Evolutionary conservation across 1,140 invertebrate genomes (phyloP), one percentile per base, ranked within the genome.

Genomic region (Drosophila triauraria): DNA sequence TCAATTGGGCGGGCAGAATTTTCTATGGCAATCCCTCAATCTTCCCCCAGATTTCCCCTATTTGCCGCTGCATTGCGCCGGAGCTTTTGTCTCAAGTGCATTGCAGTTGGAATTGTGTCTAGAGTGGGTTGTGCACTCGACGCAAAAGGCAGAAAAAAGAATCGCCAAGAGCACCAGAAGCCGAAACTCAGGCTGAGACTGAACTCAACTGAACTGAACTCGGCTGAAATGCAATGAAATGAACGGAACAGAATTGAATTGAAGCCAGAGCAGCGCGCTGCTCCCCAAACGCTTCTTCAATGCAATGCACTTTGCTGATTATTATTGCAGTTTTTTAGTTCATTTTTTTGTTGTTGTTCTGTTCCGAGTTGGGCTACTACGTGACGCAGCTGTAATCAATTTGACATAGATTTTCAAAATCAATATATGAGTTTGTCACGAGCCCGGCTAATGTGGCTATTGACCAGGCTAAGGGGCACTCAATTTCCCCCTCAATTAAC

Each of bases 391-490:
- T 71, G 67, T 80, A 80, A 88, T 88, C 80, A 90, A 88, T 75
- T 84, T 90, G 84, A 88, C 84, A 88, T 83, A 88, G 85, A 78
- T 88, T 90, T 60, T 76, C 42, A 40, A 81, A 90, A 88, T 90
- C 85, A 90, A 88, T 88, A 75, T 61, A 62, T 78, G 56, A 27
- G 47, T 61, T 75, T 64, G 70, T 59, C 74, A 69, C 78, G 69
- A 76, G 48, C 44, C 48, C 25, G 60, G n/a, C 63, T 54, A 53
- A 53, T 53, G 47, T 67, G 67, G 23, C 7, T n/a, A n/a, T 43
- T 53, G 67, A 35, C 46, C 38, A 74, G 60, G 38, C 67, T 30
- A 38, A 53, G 61, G 47, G 38, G 30, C 30, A 27, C 47, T 69
- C 38, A 43, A 43, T 51, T 20, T 50, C 59, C 59, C 23, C 15